Evolutionary conservation across 2,888 invertebrate genomes (phyloP).

Genomic region (Liodrosophila aerea): DNA sequence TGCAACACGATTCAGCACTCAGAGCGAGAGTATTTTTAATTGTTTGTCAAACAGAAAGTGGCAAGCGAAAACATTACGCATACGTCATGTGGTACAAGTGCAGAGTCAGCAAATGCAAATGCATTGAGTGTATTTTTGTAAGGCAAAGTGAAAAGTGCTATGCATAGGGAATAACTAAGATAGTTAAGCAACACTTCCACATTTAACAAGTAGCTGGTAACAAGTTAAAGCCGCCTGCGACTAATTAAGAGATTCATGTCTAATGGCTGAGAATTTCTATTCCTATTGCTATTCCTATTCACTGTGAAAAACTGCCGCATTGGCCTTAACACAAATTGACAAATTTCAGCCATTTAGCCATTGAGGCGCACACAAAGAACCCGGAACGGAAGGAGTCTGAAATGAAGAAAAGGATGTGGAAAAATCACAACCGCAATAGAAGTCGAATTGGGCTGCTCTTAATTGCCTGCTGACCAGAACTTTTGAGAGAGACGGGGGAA

Average conservation of each 20-base stretch:
- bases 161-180: constrained; percentile 7
- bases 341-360: constrained; percentile 68
- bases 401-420: not conserved
- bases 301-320: constrained; percentile 60
- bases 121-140: constrained; percentile 1
- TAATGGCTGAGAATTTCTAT: constrained; percentile 3
- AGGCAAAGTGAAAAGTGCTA: not conserved
- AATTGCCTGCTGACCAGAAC: constrained; percentile 58
- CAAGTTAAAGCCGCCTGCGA: constrained; percentile 21
- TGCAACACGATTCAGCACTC: constrained; percentile 32
- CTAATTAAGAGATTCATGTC: constrained; percentile 61
- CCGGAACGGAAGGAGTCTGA: not conserved
- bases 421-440: constrained; percentile 57
- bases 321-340: constrained; percentile 72
- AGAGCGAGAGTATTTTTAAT: constrained; percentile 53
- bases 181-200: too few species aligned
- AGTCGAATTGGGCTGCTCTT: constrained; percentile 47
- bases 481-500: not conserved
- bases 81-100: constrained; percentile 34
- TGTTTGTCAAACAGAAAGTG: constrained; percentile 43
- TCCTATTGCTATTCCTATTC: too few species aligned
- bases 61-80: constrained; percentile 22
- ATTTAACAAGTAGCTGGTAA: not conserved
- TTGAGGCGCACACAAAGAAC: constrained; percentile 35
- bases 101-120: constrained; percentile 25